Evolutionary conservation across 1,140 invertebrate genomes (phyloP).

Genomic region (Cydia fagiglandana): DNA sequence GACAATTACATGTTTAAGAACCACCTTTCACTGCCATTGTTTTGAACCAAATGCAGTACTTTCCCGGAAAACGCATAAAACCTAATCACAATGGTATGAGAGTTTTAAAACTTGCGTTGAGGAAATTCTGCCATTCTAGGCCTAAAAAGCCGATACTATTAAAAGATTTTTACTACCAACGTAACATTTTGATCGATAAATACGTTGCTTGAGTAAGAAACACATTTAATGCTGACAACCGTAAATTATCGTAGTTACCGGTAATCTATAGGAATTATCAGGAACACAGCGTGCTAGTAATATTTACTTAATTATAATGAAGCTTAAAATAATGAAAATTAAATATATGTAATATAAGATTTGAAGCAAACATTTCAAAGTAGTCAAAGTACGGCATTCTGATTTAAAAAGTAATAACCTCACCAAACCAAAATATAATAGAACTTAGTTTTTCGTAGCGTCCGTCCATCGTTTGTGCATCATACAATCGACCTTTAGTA

Average conservation of each 20-base stretch:
- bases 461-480: too few relatives aligned
- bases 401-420: background rate
- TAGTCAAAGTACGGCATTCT: background rate
- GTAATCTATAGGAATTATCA: background rate
- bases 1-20: constrained; percentile 8
- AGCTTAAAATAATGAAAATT: background rate
- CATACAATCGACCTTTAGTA: too few relatives aligned
- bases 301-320: background rate
- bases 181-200: background rate
- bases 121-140: background rate
- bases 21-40: constrained; percentile 31
- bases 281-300: background rate
- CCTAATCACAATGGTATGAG: constrained; percentile 14
- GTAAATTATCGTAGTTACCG: background rate
- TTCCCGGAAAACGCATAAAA: constrained; percentile 20
- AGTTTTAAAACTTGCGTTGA: background rate
- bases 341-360: background rate
- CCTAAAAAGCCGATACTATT: background rate
- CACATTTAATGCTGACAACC: too few relatives aligned
- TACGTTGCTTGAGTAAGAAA: too few relatives aligned
- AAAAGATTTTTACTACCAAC: background rate
- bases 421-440: too few relatives aligned
- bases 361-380: background rate
- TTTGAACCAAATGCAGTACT: constrained; percentile 14
- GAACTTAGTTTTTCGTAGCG: too few relatives aligned